Conservation (phyloP, 2,888 invertebrate genomes). For the Nephrotoma appendiculata region DNA sequence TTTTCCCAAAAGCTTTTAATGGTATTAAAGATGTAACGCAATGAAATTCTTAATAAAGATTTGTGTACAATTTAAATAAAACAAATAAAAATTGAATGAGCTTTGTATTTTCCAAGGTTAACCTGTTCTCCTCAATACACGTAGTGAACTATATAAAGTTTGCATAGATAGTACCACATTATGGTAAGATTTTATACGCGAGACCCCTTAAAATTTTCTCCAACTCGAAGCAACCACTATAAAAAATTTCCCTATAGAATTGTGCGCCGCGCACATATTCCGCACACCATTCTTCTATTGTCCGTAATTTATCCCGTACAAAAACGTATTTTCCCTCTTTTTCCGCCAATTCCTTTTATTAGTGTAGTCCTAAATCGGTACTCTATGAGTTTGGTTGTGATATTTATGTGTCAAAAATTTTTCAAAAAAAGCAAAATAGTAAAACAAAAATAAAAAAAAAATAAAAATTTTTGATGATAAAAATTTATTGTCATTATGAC, state of each 20-base stretch:
- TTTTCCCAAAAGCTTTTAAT: background rate
- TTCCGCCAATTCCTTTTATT: background rate
- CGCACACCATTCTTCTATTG: background rate
- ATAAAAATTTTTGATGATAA: background rate
- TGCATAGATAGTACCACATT: background rate
- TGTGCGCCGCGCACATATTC: background rate
- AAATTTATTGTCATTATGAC: background rate
- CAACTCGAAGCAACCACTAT: background rate
- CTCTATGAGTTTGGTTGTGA: constrained; percentile 1
- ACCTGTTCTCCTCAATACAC: background rate
- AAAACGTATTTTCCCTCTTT: background rate
- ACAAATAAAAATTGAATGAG: background rate
- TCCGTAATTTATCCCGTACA: background rate
- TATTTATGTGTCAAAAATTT: constrained; percentile 1
- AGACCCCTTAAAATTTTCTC: background rate
- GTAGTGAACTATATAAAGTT: background rate
- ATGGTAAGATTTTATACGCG: background rate
- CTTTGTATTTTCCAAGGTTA: background rate
- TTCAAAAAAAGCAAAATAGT: background rate
- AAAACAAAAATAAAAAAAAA: background rate
- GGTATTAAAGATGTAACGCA: background rate
- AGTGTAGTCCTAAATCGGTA: background rate
- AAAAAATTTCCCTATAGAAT: background rate
- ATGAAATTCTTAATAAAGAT: background rate
- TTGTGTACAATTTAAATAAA: background rate